Evolutionary conservation across 2,888 invertebrate genomes (phyloP).

Genomic region (Euplagia quadripunctaria): DNA sequence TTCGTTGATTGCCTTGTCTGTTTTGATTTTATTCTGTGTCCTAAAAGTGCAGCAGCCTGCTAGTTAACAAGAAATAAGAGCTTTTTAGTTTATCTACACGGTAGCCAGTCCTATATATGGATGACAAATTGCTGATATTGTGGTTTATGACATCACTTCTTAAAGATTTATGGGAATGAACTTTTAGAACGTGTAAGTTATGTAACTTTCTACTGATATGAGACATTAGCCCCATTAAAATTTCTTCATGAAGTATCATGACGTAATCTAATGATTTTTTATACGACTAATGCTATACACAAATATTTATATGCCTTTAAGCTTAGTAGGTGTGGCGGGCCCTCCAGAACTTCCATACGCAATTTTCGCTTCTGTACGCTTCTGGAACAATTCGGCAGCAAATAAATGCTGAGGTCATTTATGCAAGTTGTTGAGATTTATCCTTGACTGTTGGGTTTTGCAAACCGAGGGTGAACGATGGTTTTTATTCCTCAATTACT

Average conservation of each 20-base stretch:
- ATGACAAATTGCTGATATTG: constrained; percentile 51
- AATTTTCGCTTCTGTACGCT: too few species aligned
- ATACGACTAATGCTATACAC: neutral
- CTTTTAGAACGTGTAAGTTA: constrained; percentile 11
- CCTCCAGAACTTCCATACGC: too few species aligned
- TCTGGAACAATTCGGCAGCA: too few species aligned
- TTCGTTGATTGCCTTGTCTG: neutral
- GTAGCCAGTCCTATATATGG: constrained; percentile 62
- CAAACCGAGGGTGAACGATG: too few species aligned
- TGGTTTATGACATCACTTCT: constrained; percentile 33
- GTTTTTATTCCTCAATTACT: too few species aligned
- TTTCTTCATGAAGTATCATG: neutral
- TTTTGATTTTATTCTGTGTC: constrained; percentile 59
- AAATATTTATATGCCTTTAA: neutral
- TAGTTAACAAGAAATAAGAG: constrained; percentile 55
- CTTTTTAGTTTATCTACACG: constrained; percentile 70
- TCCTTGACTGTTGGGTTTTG: too few species aligned
- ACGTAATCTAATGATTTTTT: constrained; percentile 1
- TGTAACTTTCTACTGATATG: constrained; percentile 21
- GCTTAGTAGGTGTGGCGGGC: neutral
- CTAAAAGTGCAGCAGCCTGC: constrained; percentile 62
- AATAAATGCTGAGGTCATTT: too few species aligned
- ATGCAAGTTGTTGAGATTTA: too few species aligned
- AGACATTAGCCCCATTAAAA: neutral
- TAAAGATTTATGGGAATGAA: constrained; percentile 25